Percentiles rank a stretch among this genome's conserved stretches.
phyloP scores from a whole-genome alignment of 2,797 vertebrate species.

The Apogon talboti region DNA sequence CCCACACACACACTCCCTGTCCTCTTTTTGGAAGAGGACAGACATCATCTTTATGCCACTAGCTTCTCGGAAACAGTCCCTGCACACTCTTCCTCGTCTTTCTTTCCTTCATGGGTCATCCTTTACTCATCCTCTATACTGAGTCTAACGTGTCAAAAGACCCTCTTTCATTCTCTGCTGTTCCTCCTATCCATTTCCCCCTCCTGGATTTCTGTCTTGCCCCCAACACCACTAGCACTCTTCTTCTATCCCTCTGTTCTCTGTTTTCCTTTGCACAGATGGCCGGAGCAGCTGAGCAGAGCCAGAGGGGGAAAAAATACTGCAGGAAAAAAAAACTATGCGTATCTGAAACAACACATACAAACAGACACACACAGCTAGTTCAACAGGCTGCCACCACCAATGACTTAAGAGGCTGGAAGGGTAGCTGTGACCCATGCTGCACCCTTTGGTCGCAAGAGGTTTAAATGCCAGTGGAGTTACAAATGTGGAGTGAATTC shows the following conservation, averaged over 20 bases:
- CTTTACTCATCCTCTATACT: constrained; percentile 55
- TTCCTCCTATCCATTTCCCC: constrained; percentile 41
- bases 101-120: constrained; percentile 45
- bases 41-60: constrained; percentile 59
- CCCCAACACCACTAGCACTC: constrained; percentile 28
- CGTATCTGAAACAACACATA: constrained; percentile 47
- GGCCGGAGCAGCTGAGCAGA: constrained; percentile 84
- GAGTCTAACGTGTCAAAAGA: constrained; percentile 48
- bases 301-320: constrained; percentile 63
- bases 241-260: constrained; percentile 72
- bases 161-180: constrained; percentile 50
- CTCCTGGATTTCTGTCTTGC: constrained; percentile 37
- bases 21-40: constrained; percentile 66
- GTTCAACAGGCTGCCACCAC: constrained; percentile 51
- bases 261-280: constrained; percentile 84
- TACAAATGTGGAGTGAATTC: constrained; percentile 31
- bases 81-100: constrained; percentile 30
- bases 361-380: constrained; percentile 37
- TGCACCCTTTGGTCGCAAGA: constrained; percentile 35
- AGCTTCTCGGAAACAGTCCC: constrained; percentile 62
- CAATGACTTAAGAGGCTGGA: constrained; percentile 29
- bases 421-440: constrained; percentile 26
- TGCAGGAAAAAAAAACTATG: constrained; percentile 15
- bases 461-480: constrained; percentile 44
- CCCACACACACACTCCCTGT: constrained; percentile 26